Percentiles rank a stretch among this genome's conserved stretches.
These are phyloP conservation scores for Triplophysa bombifrons DNA, from an alignment of 2,797 vertebrate genomes.

Conservation along the genomic window DNA sequence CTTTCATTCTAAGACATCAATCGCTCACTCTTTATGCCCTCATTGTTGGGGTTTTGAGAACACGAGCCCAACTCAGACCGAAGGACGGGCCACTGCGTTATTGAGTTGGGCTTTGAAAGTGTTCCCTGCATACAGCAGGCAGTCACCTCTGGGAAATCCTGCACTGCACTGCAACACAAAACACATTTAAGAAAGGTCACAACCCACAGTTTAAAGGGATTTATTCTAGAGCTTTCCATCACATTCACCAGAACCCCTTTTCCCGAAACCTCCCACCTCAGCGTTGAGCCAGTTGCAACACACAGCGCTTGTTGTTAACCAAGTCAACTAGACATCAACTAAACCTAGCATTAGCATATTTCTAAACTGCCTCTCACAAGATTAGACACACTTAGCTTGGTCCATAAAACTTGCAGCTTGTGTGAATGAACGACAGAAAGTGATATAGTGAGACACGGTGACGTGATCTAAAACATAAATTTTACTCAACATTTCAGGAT, in stretches of 20 bases:
- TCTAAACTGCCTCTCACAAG: slow-evolving; percentile 21
- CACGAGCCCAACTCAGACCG: slow-evolving; percentile 59
- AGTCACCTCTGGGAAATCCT: slow-evolving; percentile 67
- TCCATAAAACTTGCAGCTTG: slow-evolving; percentile 56
- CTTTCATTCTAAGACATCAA: slow-evolving; percentile 50
- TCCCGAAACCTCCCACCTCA: slow-evolving; percentile 22
- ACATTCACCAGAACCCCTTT: slow-evolving; percentile 35
- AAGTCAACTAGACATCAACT: not conserved
- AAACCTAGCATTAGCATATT: slow-evolving; percentile 20
- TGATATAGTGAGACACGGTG: not conserved
- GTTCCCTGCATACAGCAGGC: slow-evolving; percentile 51
- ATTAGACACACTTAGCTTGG: slow-evolving; percentile 67
- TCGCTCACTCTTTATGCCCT: slow-evolving; percentile 7
- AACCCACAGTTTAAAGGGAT: slow-evolving; percentile 49
- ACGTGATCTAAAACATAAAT: not conserved
- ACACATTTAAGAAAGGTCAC: slow-evolving; percentile 68
- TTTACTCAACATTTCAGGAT: not conserved
- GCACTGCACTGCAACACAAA: slow-evolving; percentile 66
- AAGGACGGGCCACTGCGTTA: slow-evolving; percentile 72
- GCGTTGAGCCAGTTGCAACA: slow-evolving; percentile 35
- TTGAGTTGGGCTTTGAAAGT: slow-evolving; percentile 79
- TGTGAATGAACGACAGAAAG: not conserved
- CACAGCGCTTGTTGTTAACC: slow-evolving; percentile 41
- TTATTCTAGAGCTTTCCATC: slow-evolving; percentile 43
- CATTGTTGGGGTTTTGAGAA: slow-evolving; percentile 46